These are phyloP conservation scores for Euthynnus affinis DNA, from an alignment of 2,797 vertebrate species.

Conservation along the genomic window DNA sequence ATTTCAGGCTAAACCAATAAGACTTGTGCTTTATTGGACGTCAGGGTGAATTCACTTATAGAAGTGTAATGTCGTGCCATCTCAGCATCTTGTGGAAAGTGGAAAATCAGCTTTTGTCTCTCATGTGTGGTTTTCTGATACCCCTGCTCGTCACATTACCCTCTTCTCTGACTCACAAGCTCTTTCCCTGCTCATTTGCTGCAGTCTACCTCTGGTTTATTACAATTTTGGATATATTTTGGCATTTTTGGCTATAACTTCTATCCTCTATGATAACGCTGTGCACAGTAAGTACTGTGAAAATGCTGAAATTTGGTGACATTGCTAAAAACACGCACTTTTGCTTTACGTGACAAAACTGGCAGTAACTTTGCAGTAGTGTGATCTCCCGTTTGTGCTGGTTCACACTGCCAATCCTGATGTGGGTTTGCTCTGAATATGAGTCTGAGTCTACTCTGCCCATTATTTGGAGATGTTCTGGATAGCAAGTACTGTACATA, in stretches of 20 bases:
- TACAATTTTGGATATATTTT: neutral
- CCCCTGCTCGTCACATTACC: neutral
- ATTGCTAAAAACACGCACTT: too few species aligned
- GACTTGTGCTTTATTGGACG: neutral
- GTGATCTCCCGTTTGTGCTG: neutral
- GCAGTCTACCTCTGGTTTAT: neutral
- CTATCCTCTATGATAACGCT: neutral
- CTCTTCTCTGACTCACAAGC: neutral
- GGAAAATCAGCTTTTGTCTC: slow-evolving; percentile 6
- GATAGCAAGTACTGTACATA: neutral
- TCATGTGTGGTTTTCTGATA: neutral
- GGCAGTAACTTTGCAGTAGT: neutral
- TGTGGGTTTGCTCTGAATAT: neutral
- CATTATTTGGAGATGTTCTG: neutral
- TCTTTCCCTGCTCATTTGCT: neutral
- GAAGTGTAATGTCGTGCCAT: neutral
- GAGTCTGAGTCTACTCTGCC: neutral
- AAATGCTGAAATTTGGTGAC: neutral
- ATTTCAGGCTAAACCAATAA: slow-evolving; percentile 22
- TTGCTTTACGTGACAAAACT: neutral
- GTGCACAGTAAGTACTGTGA: neutral
- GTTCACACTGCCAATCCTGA: neutral
- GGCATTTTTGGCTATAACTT: neutral
- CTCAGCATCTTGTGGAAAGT: slow-evolving; percentile 13
- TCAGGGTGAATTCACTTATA: slow-evolving; percentile 19